Base-by-base conservation (phyloP, 1,140 invertebrate species). In the Bombus polaris region DNA sequence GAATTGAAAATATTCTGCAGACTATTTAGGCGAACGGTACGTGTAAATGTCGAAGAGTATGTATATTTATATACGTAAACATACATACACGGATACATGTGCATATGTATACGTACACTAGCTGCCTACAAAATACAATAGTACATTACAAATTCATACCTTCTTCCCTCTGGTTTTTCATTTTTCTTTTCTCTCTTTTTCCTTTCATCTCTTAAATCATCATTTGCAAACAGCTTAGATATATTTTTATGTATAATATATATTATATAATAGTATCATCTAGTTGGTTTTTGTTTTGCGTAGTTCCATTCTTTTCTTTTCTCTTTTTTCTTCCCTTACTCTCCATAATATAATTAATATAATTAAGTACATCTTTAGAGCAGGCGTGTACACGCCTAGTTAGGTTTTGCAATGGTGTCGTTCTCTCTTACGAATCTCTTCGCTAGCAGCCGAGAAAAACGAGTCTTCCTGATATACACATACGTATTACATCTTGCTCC, bases 91-190 rank as follows among this genome's bases (percentile, higher is more conserved):
- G 83, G 70, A 71, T 89, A 84, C 71, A 81, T 87, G 86, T 90
- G 91, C 87, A 87, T 92, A 90, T 92, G 86, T 88, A 88, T 90
- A 91, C 83, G 86, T 92, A 93, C 87, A 88, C 89, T 93, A 93
- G 92, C 92, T 92, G 91, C 87, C 93, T 93, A 92, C 88, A 91
- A 92, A 93, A 93, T 92, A 93, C 90, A 92, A 91, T 89, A 88
- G 75, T 93, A 92, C 91, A 89, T 92, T 91, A 93, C 88, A 93
- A 93, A 93, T 92, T 89, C 91, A 83, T 90, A 89, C 87, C 76
- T 25, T 83, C n/a, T 84, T 28, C 75, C 71, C 42, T 62, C 76
- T 62, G 47, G 57, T 66, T 25, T 83, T 75, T 87, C 57, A 71
- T 74, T 72, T 37, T 66, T 73, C 76, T 35, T 57, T 53, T 76